phyloP scores from a whole-genome alignment of 2,113 vertebrate species.

The Elephas maximus region DNA sequence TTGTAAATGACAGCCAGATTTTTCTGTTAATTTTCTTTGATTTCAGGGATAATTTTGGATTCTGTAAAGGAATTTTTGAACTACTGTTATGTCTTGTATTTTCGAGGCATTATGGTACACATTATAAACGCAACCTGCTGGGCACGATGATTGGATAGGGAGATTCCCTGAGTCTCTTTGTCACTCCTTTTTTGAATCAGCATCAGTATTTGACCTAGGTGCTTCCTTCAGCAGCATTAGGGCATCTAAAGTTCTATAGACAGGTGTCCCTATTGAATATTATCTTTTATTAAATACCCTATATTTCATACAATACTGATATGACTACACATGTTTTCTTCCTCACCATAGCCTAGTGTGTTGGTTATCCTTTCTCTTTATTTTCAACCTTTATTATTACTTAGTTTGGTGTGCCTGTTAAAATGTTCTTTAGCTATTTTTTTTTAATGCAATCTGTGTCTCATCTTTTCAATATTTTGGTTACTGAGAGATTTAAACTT shows the following conservation, averaged over 20 bases:
- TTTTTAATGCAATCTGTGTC: background rate
- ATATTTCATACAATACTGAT: background rate
- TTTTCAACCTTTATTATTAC: background rate
- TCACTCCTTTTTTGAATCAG: background rate
- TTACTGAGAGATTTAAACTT: background rate
- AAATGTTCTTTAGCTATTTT: background rate
- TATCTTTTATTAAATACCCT: background rate
- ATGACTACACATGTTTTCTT: background rate
- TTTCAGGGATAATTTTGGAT: background rate
- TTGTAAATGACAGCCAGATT: background rate
- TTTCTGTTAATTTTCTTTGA: background rate
- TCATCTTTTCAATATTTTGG: background rate
- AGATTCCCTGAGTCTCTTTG: background rate
- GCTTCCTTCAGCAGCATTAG: background rate
- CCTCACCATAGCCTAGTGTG: background rate
- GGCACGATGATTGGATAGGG: background rate
- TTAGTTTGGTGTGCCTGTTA: background rate
- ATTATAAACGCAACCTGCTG: background rate
- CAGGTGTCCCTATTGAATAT: background rate
- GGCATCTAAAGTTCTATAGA: background rate
- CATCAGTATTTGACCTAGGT: background rate
- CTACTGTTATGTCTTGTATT: background rate
- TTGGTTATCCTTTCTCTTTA: background rate
- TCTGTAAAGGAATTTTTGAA: background rate
- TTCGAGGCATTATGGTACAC: background rate